These are phyloP conservation scores for Orthonychiurus folsomi DNA, from an alignment of 2,888 invertebrate genomes.

Conservation along the genomic window DNA sequence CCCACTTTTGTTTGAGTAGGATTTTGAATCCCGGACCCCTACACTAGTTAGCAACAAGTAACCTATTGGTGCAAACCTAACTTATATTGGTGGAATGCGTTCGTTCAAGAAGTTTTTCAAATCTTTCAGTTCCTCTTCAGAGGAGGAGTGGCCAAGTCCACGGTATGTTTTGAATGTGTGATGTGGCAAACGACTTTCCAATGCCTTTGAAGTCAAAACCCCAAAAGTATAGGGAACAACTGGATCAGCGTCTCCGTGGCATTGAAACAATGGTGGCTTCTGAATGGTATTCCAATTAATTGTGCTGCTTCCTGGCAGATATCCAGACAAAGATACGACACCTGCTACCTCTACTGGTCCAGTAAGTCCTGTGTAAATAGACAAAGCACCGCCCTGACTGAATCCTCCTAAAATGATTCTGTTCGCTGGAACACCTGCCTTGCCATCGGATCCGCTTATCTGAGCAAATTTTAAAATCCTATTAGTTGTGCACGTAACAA, in stretches of 20 bases:
- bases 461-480: background rate
- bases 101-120: constrained; percentile 17
- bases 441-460: constrained; percentile 5
- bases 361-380: constrained; percentile 84
- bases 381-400: constrained; percentile 93
- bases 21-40: too few species aligned
- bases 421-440: constrained; percentile 65
- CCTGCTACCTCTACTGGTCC: constrained; percentile 75
- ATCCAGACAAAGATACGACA: constrained; percentile 80
- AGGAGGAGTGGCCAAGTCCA: constrained; percentile 20
- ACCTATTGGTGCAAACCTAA: too few species aligned
- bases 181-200: constrained; percentile 61
- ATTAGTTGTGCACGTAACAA: background rate
- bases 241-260: constrained; percentile 87
- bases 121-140: constrained; percentile 15
- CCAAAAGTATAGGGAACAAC: constrained; percentile 91
- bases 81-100: constrained; percentile 8
- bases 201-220: constrained; percentile 73
- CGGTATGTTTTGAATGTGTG: constrained; percentile 18
- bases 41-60: too few species aligned
- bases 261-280: constrained; percentile 30
- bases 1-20: too few species aligned
- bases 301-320: constrained; percentile 77
- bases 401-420: constrained; percentile 88
- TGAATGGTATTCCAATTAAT: constrained; percentile 23